Evolutionary conservation across 2,113 vertebrate species (phyloP).

Genomic region (Myiozetetes cayanensis): DNA sequence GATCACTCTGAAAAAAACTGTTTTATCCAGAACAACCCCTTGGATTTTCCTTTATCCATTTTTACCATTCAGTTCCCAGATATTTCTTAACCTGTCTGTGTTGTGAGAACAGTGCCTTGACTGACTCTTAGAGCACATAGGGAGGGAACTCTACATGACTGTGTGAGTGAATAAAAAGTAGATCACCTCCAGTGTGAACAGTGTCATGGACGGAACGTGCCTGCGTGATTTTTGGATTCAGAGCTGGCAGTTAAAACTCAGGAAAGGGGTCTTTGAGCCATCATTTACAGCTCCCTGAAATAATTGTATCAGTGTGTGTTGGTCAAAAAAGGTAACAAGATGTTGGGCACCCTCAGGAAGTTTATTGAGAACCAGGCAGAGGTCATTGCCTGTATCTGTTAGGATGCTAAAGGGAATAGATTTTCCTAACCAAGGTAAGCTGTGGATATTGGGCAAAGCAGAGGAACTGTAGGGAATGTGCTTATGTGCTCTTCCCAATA

Average conservation of each 20-base stretch:
- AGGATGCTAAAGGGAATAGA: background rate
- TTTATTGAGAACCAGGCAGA: background rate
- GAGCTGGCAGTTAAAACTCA: background rate
- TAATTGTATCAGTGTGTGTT: accelerated
- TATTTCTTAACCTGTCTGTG: background rate
- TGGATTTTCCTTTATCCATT: background rate
- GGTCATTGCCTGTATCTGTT: background rate
- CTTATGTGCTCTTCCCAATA: background rate
- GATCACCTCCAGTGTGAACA: background rate
- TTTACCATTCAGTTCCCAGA: background rate
- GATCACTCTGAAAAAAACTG: background rate
- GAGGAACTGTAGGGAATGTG: background rate
- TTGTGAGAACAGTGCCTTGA: background rate
- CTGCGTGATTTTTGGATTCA: background rate
- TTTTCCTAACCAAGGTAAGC: background rate
- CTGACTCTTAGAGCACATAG: background rate
- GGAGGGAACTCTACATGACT: background rate
- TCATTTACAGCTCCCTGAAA: background rate
- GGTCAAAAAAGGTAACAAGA: background rate
- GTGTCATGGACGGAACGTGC: background rate
- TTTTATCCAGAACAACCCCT: background rate
- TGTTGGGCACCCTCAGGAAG: background rate
- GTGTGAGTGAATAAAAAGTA: background rate
- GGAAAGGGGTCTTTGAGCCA: background rate
- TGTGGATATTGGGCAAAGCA: background rate